Evolutionary conservation across 2,888 invertebrate genomes (phyloP), one percentile per base, ranked within the genome.

Genomic region (Elysia crispata): DNA sequence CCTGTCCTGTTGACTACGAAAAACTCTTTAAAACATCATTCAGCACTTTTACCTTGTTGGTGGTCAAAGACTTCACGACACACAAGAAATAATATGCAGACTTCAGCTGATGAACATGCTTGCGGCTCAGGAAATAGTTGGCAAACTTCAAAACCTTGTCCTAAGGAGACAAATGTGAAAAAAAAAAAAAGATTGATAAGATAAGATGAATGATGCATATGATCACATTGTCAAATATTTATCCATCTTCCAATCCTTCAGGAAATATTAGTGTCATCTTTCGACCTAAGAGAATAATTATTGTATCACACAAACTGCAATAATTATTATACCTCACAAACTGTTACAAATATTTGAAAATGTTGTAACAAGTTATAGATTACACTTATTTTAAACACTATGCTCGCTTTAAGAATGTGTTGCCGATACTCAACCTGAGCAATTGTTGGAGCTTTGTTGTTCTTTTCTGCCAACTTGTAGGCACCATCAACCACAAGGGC

Each of bases 111-210:
- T 96, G 97, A 1, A 98, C 98, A 69, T 97, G 96, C 85, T 96
- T 95, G 66, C 98, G 94, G 69, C 96, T 96, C 83, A 98, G 93
- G 88, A 98, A 94, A 93, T 98, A 99, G 90, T 96, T 96, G 0
- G 96, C 95, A 89, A 99, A 95, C 93, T 98, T 98, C 73, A 96
- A 94, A 0, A 95, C 95, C 93, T 98, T 97, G 33, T 95, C 95
- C 86, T 92, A 87, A n/a, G 86, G 86, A 75, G 50, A 73, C 70
- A 25, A 77, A 25, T 0, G 1, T 31, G 31, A 74, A 28, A 57
- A 60, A 28, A 57, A 73, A 23, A 8, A 50, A 6, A 18, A 74
- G n/a, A 41, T 41, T 41, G 41, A 41, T 6, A 41, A 41, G 41
- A 41, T 11, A 41, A 41, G 41, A 11, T 41, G 11, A 41, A 41